Conservation (phyloP, 2,797 vertebrate species). For the Lacerta bilineata region DNA sequence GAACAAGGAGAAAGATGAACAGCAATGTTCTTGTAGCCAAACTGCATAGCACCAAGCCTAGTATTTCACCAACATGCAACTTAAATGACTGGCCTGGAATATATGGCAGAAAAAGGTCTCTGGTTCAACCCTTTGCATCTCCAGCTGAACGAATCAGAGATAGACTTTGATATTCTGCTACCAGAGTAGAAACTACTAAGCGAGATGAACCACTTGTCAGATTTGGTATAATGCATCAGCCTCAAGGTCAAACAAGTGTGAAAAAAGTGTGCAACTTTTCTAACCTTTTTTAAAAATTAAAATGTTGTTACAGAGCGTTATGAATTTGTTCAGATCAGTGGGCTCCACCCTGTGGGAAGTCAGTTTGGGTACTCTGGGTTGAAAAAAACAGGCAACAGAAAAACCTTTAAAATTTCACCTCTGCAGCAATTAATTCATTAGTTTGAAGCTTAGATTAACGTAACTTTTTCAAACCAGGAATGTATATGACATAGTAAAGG, state of each 20-base stretch:
- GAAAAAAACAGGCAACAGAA: not conserved
- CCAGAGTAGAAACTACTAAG: not conserved
- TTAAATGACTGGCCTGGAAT: not conserved
- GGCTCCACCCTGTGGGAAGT: not conserved
- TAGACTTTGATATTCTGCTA: not conserved
- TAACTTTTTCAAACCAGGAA: conserved; percentile 19
- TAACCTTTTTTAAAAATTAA: not conserved
- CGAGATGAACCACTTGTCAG: not conserved
- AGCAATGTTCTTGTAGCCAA: not conserved
- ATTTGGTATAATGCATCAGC: not conserved
- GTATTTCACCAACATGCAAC: conserved; percentile 30
- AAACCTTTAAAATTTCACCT: not conserved
- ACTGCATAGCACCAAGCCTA: not conserved
- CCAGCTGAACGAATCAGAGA: not conserved
- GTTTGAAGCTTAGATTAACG: not conserved
- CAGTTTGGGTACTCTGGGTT: not conserved
- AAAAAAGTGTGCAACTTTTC: not conserved
- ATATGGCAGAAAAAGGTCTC: not conserved
- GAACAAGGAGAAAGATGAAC: not conserved
- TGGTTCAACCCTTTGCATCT: not conserved
- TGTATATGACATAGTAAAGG: conserved; percentile 7
- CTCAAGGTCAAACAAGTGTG: not conserved
- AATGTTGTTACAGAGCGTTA: not conserved
- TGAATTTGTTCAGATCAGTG: not conserved
- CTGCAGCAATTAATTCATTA: not conserved